These are phyloP conservation scores for Manduca sexta DNA, from an alignment of 1,140 invertebrate genomes.

Conservation along the genomic window DNA sequence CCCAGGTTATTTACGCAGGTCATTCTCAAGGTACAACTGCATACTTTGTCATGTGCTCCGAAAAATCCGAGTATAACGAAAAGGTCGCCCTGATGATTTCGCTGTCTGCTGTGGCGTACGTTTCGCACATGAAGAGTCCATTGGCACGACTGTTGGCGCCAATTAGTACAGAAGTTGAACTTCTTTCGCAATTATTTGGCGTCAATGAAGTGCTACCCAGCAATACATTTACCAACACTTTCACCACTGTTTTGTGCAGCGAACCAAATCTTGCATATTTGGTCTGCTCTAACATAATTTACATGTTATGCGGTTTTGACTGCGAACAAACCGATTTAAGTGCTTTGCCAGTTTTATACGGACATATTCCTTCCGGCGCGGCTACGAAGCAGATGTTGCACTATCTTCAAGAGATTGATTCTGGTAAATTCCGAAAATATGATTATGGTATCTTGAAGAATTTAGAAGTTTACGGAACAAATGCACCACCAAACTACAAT, in stretches of 20 bases:
- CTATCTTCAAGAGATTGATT: constrained; percentile 75
- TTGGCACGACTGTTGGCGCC: constrained; percentile 28
- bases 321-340: constrained; percentile 45
- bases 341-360: constrained; percentile 80
- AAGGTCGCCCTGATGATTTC: constrained; percentile 75
- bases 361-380: constrained; percentile 85
- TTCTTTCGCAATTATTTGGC: not conserved
- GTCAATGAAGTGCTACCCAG: constrained; percentile 2
- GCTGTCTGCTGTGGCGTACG: constrained; percentile 76
- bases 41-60: constrained; percentile 72
- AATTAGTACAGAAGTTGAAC: not conserved
- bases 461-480: constrained; percentile 51
- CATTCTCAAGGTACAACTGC: constrained; percentile 61
- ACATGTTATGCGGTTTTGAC: constrained; percentile 19
- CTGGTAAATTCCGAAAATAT: constrained; percentile 56
- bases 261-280: not conserved
- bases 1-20: constrained; percentile 73
- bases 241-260: not conserved
- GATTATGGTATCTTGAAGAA: constrained; percentile 57
- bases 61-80: constrained; percentile 74
- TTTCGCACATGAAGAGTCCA: constrained; percentile 68
- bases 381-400: constrained; percentile 83
- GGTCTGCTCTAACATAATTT: constrained; percentile 10
- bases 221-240: not conserved
- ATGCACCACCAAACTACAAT: constrained; percentile 76